Evolutionary conservation across 35 echinoderm and acorn worm species (phyloP).

Genomic region (Lytechinus pictus): DNA sequence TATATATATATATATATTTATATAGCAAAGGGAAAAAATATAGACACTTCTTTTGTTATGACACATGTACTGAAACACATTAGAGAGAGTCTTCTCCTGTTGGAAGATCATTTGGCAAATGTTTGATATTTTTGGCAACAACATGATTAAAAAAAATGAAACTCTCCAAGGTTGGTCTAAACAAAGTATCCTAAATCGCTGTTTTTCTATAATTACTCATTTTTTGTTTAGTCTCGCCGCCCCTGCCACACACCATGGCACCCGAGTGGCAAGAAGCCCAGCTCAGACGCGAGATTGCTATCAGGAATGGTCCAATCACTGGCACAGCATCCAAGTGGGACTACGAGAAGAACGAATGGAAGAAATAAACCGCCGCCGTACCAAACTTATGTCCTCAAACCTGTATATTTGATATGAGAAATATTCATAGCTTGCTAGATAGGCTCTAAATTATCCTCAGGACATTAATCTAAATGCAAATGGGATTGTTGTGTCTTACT

Average conservation of each 20-base stretch:
- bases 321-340: slow-evolving; percentile 90
- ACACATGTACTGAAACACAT: too few relatives aligned
- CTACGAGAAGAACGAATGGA: slow-evolving; percentile 98
- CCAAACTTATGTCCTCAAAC: background rate
- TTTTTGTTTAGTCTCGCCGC: slow-evolving; percentile 73
- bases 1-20: too few relatives aligned
- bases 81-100: too few relatives aligned
- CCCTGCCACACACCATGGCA: slow-evolving; percentile 65
- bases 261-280: slow-evolving; percentile 91
- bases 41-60: too few relatives aligned
- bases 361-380: slow-evolving; percentile 61
- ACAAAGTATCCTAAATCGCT: too few relatives aligned
- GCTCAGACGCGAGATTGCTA: slow-evolving; percentile 84
- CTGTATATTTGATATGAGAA: slow-evolving; percentile 30
- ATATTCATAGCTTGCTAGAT: slow-evolving; percentile 27
- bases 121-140: too few relatives aligned
- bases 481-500: background rate
- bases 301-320: slow-evolving; percentile 83
- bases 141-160: too few relatives aligned
- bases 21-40: too few relatives aligned
- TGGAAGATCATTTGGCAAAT: too few relatives aligned
- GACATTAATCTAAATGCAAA: slow-evolving; percentile 22
- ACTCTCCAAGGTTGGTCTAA: too few relatives aligned
- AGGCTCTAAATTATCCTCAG: background rate
- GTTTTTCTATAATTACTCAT: background rate